Conservation (phyloP, 2,888 invertebrate genomes). For the Pristionchus japonicus region DNA sequence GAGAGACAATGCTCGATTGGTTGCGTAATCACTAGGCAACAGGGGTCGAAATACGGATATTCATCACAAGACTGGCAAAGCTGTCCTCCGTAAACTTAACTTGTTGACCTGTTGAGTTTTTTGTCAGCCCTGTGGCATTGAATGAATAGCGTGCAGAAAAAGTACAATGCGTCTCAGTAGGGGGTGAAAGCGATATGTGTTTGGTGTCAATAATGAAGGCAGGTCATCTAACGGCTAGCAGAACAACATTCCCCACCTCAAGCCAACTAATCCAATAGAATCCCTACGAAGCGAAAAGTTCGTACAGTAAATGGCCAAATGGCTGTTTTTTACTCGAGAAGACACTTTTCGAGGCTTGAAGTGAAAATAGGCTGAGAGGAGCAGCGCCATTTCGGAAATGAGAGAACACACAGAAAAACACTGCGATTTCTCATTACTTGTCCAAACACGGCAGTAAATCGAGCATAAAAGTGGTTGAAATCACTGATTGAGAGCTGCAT, state of each 20-base stretch:
- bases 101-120: neutral
- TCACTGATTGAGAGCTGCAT: slow-evolving; percentile 6
- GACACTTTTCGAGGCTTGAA: neutral
- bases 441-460: neutral
- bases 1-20: neutral
- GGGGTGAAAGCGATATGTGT: neutral
- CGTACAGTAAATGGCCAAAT: slow-evolving; percentile 28
- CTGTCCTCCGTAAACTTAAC: neutral
- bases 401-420: neutral
- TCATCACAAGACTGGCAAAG: neutral
- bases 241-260: neutral
- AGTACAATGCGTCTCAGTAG: neutral
- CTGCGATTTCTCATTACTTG: neutral
- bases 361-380: slow-evolving; percentile 5
- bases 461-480: neutral
- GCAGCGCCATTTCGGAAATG: slow-evolving; percentile 22
- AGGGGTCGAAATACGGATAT: neutral
- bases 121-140: neutral
- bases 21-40: neutral
- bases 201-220: slow-evolving; percentile 10
- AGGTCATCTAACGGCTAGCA: neutral
- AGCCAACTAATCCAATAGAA: neutral
- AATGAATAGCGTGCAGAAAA: slow-evolving; percentile 13
- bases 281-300: neutral
- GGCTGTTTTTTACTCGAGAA: neutral